phyloP scores from a whole-genome alignment of 2,888 invertebrate genomes.

The Cybosia mesomella region DNA sequence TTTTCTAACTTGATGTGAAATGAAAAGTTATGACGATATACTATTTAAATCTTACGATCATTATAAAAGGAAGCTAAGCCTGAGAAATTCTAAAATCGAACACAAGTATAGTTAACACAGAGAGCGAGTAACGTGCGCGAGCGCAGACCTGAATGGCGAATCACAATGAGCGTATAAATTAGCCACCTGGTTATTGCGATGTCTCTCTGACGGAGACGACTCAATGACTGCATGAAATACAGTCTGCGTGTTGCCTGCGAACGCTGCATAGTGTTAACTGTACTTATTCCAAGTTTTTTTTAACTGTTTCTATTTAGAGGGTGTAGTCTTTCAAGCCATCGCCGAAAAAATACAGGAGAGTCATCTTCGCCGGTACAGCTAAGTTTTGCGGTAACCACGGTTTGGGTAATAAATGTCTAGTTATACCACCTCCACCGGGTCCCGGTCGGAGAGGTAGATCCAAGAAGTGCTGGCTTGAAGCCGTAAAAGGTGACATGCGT shows the following conservation, averaged over 20 bases:
- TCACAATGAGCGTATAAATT: slow-evolving; percentile 69
- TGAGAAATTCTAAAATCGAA: neutral
- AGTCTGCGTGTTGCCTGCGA: slow-evolving; percentile 1
- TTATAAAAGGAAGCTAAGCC: neutral
- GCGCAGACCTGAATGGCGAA: slow-evolving; percentile 43
- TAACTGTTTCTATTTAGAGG: neutral
- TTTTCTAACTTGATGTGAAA: too few species aligned
- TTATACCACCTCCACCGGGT: too few species aligned
- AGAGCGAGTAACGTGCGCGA: slow-evolving; percentile 25
- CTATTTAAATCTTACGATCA: neutral
- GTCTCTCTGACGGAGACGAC: slow-evolving; percentile 58
- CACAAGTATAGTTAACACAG: slow-evolving; percentile 18
- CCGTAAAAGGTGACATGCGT: too few species aligned
- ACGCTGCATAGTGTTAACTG: slow-evolving; percentile 15
- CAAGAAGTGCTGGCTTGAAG: too few species aligned
- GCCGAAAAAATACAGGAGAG: too few species aligned
- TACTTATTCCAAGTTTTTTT: slow-evolving; percentile 9
- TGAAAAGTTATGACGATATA: too few species aligned
- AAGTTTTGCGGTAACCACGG: too few species aligned
- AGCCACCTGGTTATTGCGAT: slow-evolving; percentile 61
- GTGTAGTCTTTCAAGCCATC: neutral
- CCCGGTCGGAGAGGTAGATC: too few species aligned
- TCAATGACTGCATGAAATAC: slow-evolving; percentile 53
- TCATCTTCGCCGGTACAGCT: too few species aligned
- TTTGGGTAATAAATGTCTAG: too few species aligned